phyloP scores from a whole-genome alignment of 2,113 vertebrate species.

The Campylorhamphus procurvoides region DNA sequence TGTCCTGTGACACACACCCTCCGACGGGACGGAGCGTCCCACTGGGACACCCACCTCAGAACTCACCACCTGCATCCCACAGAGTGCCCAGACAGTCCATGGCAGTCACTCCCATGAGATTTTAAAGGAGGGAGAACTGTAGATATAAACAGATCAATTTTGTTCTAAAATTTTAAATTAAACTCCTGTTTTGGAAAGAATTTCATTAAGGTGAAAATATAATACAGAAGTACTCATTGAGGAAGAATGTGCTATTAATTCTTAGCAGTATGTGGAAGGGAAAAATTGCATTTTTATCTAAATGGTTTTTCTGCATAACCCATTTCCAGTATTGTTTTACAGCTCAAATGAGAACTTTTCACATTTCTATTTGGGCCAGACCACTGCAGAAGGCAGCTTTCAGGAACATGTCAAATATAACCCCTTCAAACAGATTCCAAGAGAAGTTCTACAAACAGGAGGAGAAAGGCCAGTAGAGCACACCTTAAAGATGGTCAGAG shows the following conservation, averaged over 20 bases:
- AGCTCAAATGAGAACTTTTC: slow-evolving; percentile 65
- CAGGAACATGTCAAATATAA: slow-evolving; percentile 27
- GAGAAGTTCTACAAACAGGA: neutral
- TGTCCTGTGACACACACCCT: neutral
- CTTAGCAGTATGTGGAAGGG: slow-evolving; percentile 62
- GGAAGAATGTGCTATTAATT: slow-evolving; percentile 77
- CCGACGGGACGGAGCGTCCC: neutral
- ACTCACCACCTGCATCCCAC: neutral
- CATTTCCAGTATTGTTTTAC: slow-evolving; percentile 70
- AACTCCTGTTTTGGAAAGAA: slow-evolving; percentile 72
- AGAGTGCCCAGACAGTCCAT: neutral
- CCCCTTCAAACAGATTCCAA: slow-evolving; percentile 20
- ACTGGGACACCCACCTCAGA: neutral
- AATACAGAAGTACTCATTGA: slow-evolving; percentile 73
- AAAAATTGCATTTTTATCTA: slow-evolving; percentile 81
- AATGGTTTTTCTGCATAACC: slow-evolving; percentile 74
- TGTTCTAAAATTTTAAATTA: slow-evolving; percentile 65
- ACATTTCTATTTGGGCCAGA: slow-evolving; percentile 55
- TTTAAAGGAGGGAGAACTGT: neutral
- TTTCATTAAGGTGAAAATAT: slow-evolving; percentile 77
- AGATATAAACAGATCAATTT: slow-evolving; percentile 55
- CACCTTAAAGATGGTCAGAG: neutral
- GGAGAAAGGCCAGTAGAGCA: neutral
- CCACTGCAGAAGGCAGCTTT: slow-evolving; percentile 1
- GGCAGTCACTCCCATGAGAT: accelerated